Evolutionary conservation across 2,113 vertebrate genomes (phyloP).

Genomic region (Heliornis fulica): DNA sequence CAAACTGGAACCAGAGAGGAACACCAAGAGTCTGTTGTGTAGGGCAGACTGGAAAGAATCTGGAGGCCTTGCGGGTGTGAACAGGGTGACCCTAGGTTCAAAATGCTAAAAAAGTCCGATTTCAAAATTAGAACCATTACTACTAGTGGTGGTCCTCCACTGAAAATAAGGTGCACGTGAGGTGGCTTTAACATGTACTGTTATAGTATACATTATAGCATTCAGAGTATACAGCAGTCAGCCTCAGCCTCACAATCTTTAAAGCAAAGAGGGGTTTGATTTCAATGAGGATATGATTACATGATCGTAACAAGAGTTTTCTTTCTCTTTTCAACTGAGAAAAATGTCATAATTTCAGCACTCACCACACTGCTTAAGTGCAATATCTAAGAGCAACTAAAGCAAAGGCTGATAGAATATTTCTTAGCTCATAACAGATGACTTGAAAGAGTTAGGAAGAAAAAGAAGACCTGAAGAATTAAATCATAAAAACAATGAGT

Average conservation of each 20-base stretch:
- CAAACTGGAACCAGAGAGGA: neutral
- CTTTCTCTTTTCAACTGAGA: neutral
- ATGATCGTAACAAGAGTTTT: neutral
- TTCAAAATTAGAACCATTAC: neutral
- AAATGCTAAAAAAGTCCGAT: neutral
- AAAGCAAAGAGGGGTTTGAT: neutral
- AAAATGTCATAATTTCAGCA: neutral
- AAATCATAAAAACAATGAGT: neutral
- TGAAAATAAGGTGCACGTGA: neutral
- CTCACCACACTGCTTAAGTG: neutral
- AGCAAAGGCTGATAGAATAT: neutral
- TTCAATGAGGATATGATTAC: neutral
- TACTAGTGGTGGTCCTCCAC: fast-evolving
- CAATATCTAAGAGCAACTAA: neutral
- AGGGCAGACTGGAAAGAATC: neutral
- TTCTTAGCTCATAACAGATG: neutral
- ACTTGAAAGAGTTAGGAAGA: neutral
- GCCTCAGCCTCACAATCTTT: neutral
- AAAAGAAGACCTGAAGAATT: neutral
- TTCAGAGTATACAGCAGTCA: neutral
- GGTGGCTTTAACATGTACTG: neutral
- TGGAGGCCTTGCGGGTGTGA: neutral
- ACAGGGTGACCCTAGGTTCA: neutral
- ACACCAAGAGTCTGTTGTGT: neutral
- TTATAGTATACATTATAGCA: neutral